Base-by-base conservation (phyloP, 1,140 invertebrate genomes). In the Whitmania pigra region DNA sequence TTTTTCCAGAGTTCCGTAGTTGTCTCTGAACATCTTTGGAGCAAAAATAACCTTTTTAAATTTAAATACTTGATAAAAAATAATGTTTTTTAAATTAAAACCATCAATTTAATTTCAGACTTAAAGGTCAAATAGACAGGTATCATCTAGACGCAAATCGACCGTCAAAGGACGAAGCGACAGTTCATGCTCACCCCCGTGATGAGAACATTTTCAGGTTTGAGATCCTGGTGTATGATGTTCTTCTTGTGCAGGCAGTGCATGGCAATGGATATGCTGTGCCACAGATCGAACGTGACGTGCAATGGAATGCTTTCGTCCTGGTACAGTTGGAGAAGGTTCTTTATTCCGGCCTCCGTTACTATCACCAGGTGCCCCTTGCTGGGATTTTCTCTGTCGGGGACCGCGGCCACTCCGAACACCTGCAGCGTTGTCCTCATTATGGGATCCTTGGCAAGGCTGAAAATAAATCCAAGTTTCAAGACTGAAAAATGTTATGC, bases 201-300 rank as follows among this genome's bases (percentile, higher is more conserved):
- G 13, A 80, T 54, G 53, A 79, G 72, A 36, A 81, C 74, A 66
- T 80, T 81, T 63, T 79, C 76, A 18, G 78, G 76, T 72, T 81
- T 80, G 0, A 81, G 67, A 72, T 80, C 80, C 66, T 78, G 73
- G 69, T 81, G 79, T 15, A 80, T 75, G 20, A 80, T 76, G 43
- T 74, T 73, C 57, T 74, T 76, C 9, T 60, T 74, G 73, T 80
- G 80, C 17, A 80, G 73, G 73, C 77, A 78, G 75, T 77, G 72
- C 15, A 74, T 55, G 18, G 71, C 70, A n/a, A 60, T 66, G 15
- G 73, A 57, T 9, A 74, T 29, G 27, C 69, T 54, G 18, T 40
- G 36, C 73, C 73, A 74, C 36, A 74, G 27, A 49, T 74, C 73
- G 31, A 66, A 60, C 0, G 70, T 74, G 7, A 74, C 71, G n/a